phyloP scores from a whole-genome alignment of 2,888 invertebrate genomes.

The Pollenia griseotomentosa region DNA sequence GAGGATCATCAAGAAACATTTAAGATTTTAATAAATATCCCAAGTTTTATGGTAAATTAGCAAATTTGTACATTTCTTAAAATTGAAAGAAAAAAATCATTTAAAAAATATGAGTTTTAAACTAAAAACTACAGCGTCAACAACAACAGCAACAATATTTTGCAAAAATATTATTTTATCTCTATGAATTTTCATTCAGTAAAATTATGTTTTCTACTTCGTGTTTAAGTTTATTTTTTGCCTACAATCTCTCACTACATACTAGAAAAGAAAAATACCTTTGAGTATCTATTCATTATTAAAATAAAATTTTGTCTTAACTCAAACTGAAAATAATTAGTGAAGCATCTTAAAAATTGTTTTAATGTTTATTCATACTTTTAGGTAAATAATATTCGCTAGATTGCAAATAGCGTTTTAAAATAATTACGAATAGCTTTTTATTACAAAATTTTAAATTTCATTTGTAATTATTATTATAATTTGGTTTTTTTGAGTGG shows the following conservation, averaged over 20 bases:
- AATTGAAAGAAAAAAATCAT: conserved; percentile 64
- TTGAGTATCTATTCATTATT: not conserved
- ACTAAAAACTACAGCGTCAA: conserved; percentile 43
- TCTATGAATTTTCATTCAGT: conserved; percentile 62
- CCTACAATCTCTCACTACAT: conserved; percentile 4
- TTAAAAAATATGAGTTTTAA: conserved; percentile 56
- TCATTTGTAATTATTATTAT: conserved; percentile 65
- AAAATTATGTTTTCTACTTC: conserved; percentile 26
- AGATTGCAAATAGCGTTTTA: conserved; percentile 45
- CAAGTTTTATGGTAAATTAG: conserved; percentile 84
- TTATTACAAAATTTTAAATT: conserved; percentile 39
- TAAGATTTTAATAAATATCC: conserved; percentile 81
- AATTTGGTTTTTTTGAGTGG: conserved; percentile 52
- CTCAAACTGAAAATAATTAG: conserved; percentile 43
- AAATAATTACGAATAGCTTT: conserved; percentile 46
- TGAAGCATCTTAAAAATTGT: conserved; percentile 49
- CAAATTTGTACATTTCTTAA: conserved; percentile 84
- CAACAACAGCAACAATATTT: conserved; percentile 34
- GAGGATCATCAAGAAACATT: conserved; percentile 69
- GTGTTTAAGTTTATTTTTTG: conserved; percentile 12
- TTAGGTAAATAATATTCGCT: conserved; percentile 53
- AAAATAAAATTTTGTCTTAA: conserved; percentile 26
- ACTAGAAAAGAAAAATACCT: conserved; percentile 29
- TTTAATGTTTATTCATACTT: conserved; percentile 15
- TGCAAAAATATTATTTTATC: conserved; percentile 51